Evolutionary conservation across 2,888 invertebrate species (phyloP).

Genomic region (Clostera curtula): DNA sequence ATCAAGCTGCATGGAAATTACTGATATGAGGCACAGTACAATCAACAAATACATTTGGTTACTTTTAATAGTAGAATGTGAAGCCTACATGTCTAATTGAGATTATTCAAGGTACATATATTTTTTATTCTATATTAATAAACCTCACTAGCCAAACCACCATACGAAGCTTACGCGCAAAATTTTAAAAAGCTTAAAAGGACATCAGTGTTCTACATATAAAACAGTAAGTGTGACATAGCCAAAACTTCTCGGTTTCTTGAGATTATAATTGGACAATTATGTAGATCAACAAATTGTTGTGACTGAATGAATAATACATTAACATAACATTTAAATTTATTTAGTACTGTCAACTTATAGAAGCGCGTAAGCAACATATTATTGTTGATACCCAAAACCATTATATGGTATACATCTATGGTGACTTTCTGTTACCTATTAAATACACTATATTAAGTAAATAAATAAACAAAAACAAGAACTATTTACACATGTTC

Average conservation of each 20-base stretch:
- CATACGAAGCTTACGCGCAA: slow-evolving; percentile 6
- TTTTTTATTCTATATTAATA: slow-evolving; percentile 41
- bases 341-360: slow-evolving; percentile 7
- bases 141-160: slow-evolving; percentile 44
- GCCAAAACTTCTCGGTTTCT: no score
- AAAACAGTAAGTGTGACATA: no score
- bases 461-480: slow-evolving; percentile 49
- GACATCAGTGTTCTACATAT: no score
- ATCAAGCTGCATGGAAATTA: no score
- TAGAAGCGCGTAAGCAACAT: slow-evolving; percentile 9
- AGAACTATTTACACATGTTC: slow-evolving; percentile 54
- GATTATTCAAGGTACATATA: slow-evolving; percentile 63
- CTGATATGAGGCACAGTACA: no score
- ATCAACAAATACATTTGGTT: no score
- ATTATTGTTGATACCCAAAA: slow-evolving; percentile 18
- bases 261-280: no score
- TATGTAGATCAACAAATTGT: slow-evolving; percentile 1
- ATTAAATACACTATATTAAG: slow-evolving; percentile 28
- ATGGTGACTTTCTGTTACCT: slow-evolving; percentile 26
- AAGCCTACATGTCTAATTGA: slow-evolving; percentile 43
- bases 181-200: no score
- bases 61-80: slow-evolving; percentile 14
- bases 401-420: slow-evolving; percentile 47
- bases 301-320: background rate
- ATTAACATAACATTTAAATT: background rate